Conservation (phyloP, 2,888 invertebrate genomes). For the Drosophila ustulata region DNA sequence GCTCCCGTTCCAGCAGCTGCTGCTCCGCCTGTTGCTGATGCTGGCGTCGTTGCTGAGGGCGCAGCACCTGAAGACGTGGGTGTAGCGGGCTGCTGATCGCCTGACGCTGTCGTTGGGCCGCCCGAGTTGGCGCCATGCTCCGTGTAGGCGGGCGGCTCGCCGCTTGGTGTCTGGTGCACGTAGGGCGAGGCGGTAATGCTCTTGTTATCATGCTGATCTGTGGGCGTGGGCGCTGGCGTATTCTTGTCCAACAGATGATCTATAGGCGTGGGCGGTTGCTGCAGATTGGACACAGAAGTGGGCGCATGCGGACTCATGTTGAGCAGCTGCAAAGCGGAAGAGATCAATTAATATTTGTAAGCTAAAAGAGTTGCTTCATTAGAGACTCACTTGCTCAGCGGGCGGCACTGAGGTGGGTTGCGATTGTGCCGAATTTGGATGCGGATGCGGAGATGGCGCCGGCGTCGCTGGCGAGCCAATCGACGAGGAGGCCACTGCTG, state of each 20-base stretch:
- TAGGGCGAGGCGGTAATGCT: conserved; percentile 85
- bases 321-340: conserved; percentile 67
- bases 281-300: conserved; percentile 84
- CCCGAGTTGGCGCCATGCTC: conserved; percentile 56
- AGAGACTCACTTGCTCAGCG: conserved; percentile 84
- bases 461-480: conserved; percentile 89
- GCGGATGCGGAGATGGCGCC: conserved; percentile 89
- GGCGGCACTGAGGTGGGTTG: conserved; percentile 90
- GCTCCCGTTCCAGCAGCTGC: neutral
- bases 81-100: conserved; percentile 67
- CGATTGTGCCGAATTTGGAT: conserved; percentile 88
- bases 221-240: conserved; percentile 85
- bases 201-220: conserved; percentile 85
- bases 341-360: neutral
- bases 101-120: conserved; percentile 71
- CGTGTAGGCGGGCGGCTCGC: conserved; percentile 83
- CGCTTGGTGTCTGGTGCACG: conserved; percentile 83
- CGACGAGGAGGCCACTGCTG: conserved; percentile 82
- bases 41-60: conserved; percentile 1
- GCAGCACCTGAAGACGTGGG: conserved; percentile 46
- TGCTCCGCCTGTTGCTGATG: neutral
- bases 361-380: too few relatives aligned
- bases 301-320: conserved; percentile 88
- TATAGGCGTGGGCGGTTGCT: conserved; percentile 85
- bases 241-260: conserved; percentile 85